These are phyloP conservation scores for Sarcoramphus papa DNA, from an alignment of 2,797 vertebrate genomes.

Conservation along the genomic window DNA sequence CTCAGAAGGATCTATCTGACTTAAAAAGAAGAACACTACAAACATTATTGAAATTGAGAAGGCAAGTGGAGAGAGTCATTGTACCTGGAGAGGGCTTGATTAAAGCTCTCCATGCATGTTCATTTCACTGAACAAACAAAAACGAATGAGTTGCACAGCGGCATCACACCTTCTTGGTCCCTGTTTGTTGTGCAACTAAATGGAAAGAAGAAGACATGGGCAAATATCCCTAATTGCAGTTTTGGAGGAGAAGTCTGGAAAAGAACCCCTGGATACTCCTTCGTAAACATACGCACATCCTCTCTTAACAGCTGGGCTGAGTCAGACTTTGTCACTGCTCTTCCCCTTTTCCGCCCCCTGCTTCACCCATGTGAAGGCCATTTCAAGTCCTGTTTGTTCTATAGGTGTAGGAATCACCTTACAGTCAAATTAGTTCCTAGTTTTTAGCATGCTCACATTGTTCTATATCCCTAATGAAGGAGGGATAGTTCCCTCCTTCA, in stretches of 20 bases:
- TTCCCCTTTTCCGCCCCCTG: neutral
- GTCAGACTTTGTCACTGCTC: neutral
- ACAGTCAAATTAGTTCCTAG: neutral
- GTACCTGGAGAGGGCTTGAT: slow-evolving; percentile 31
- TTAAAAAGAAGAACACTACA: slow-evolving; percentile 61
- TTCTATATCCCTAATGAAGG: neutral
- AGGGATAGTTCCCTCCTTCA: neutral
- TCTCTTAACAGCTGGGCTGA: neutral
- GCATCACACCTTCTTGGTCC: neutral
- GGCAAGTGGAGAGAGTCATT: slow-evolving; percentile 40
- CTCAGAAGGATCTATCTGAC: slow-evolving; percentile 39
- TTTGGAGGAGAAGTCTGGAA: neutral
- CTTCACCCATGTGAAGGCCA: neutral
- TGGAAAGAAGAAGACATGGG: neutral
- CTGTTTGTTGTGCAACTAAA: neutral
- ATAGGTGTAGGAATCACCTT: neutral
- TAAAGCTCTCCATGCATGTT: slow-evolving; percentile 41
- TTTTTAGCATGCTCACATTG: neutral
- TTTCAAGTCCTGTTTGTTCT: neutral
- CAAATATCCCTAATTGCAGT: neutral
- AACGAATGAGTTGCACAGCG: neutral
- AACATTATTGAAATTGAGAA: slow-evolving; percentile 49
- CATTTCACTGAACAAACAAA: slow-evolving; percentile 28
- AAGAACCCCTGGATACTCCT: neutral
- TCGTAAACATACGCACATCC: neutral